Conservation (phyloP, 2,797 vertebrate species). For the Xyrichtys novacula region DNA sequence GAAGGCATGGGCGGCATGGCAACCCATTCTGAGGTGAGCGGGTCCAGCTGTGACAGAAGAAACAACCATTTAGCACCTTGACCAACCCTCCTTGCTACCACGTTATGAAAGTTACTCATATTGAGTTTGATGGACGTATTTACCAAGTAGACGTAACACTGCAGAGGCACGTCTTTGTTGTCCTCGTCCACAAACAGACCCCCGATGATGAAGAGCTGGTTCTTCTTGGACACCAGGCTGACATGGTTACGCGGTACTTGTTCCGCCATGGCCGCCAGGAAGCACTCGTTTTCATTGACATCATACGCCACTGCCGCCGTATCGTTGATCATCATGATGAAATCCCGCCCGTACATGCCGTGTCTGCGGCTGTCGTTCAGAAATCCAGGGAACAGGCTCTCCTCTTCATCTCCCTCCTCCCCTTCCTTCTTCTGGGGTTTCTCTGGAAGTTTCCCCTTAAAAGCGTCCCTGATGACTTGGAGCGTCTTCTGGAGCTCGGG, state of each 20-base stretch:
- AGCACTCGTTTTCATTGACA: constrained; percentile 96
- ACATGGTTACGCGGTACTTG: constrained; percentile 99
- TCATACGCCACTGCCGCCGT: constrained; percentile 96
- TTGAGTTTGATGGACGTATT: constrained; percentile 15
- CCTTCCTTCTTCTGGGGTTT: constrained; percentile 82
- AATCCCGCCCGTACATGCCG: constrained; percentile 94
- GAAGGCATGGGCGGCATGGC: constrained; percentile 97
- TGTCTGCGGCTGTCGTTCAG: constrained; percentile 93
- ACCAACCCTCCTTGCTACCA: no score
- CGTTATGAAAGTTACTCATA: no score
- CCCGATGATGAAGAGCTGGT: constrained; percentile 92
- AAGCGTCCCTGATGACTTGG: constrained; percentile 93
- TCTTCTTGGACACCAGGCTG: constrained; percentile 90
- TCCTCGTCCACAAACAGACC: constrained; percentile 98
- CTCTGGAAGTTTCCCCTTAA: constrained; percentile 94
- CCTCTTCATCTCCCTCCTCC: constrained; percentile 86
- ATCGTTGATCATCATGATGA: constrained; percentile 95
- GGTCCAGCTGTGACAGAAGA: constrained; percentile 88
- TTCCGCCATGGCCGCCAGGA: constrained; percentile 92
- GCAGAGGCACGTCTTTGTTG: constrained; percentile 93
- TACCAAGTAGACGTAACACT: constrained; percentile 97
- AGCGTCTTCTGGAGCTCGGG: constrained; percentile 94
- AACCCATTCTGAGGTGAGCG: constrained; percentile 89
- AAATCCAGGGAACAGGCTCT: constrained; percentile 91
- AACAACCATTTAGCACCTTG: constrained; percentile 18